A percentile compares a stretch with the other conserved stretches of the same genome.
phyloP scores from a whole-genome alignment of 1,140 invertebrate species.

The Drosophila tsacasi region DNA sequence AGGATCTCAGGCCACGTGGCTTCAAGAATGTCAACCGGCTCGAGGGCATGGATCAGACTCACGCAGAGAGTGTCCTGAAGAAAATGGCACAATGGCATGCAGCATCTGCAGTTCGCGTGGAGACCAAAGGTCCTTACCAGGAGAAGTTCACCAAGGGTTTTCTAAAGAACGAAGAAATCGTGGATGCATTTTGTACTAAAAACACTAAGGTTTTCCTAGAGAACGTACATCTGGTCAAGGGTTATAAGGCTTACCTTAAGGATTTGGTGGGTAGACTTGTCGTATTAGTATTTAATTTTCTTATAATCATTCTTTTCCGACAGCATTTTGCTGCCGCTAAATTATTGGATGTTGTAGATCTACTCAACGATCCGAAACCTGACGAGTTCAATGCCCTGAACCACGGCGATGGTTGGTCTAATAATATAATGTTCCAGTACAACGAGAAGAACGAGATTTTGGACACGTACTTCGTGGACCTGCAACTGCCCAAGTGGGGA shows the following conservation, averaged over 20 bases:
- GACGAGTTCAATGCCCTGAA: slow-evolving; percentile 88
- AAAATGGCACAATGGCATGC: slow-evolving; percentile 87
- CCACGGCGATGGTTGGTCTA: slow-evolving; percentile 87
- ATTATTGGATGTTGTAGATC: slow-evolving; percentile 19
- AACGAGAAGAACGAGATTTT: slow-evolving; percentile 71
- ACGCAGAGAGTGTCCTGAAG: slow-evolving; percentile 85
- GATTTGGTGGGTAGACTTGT: slow-evolving; percentile 42
- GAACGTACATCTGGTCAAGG: slow-evolving; percentile 29
- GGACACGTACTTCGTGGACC: slow-evolving; percentile 66
- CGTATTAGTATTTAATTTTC: background rate
- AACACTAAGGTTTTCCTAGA: slow-evolving; percentile 16
- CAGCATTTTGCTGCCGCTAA: slow-evolving; percentile 34
- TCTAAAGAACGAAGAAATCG: slow-evolving; percentile 12
- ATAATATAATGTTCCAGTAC: slow-evolving; percentile 88
- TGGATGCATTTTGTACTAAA: slow-evolving; percentile 17
- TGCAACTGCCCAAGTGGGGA: slow-evolving; percentile 71
- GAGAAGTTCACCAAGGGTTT: slow-evolving; percentile 12
- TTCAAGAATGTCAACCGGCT: slow-evolving; percentile 85
- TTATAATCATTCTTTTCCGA: background rate
- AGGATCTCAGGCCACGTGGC: slow-evolving; percentile 85
- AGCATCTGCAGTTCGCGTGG: slow-evolving; percentile 79
- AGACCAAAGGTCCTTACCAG: slow-evolving; percentile 84
- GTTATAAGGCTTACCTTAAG: slow-evolving; percentile 47
- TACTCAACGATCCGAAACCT: slow-evolving; percentile 44
- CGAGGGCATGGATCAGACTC: slow-evolving; percentile 86